These are phyloP conservation scores for Hydropsyche betteni DNA, from an alignment of 2,888 invertebrate species.

Conservation along the genomic window DNA sequence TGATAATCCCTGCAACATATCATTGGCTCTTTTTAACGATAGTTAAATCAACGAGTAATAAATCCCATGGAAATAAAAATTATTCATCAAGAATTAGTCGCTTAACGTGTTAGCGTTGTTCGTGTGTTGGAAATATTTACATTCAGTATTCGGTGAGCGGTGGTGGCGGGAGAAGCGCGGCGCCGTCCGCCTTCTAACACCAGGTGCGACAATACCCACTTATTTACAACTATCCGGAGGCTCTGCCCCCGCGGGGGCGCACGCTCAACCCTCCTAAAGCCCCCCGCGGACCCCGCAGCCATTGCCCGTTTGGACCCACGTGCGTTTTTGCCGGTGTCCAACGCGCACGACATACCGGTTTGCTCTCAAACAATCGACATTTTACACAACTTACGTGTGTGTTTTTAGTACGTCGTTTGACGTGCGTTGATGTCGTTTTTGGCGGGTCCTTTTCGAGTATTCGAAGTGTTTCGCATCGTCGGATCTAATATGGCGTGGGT, in stretches of 20 bases:
- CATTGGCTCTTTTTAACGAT: neutral
- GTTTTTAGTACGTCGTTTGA: neutral
- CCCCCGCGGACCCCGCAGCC: neutral
- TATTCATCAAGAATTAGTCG: neutral
- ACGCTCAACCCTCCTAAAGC: too few relatives aligned
- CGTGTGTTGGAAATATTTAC: conserved; percentile 32
- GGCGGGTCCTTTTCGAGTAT: neutral
- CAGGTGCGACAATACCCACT: neutral
- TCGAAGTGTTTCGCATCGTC: too few relatives aligned
- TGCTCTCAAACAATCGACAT: neutral
- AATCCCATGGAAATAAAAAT: neutral
- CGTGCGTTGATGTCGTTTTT: neutral
- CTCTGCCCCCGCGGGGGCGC: neutral
- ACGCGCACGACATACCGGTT: conserved; percentile 1
- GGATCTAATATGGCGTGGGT: neutral
- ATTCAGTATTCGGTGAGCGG: conserved; percentile 24
- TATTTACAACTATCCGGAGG: neutral
- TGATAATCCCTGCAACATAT: too few relatives aligned
- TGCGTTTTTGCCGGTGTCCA: neutral
- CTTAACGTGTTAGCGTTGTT: conserved; percentile 18
- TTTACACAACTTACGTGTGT: neutral
- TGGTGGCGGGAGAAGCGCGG: neutral
- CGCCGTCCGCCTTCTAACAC: neutral
- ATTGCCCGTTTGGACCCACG: neutral
- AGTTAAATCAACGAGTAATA: neutral